Evolutionary conservation across 2,113 vertebrate species (phyloP), one percentile per base, ranked within the genome.

Genomic region (Brevimyrus niger): DNA sequence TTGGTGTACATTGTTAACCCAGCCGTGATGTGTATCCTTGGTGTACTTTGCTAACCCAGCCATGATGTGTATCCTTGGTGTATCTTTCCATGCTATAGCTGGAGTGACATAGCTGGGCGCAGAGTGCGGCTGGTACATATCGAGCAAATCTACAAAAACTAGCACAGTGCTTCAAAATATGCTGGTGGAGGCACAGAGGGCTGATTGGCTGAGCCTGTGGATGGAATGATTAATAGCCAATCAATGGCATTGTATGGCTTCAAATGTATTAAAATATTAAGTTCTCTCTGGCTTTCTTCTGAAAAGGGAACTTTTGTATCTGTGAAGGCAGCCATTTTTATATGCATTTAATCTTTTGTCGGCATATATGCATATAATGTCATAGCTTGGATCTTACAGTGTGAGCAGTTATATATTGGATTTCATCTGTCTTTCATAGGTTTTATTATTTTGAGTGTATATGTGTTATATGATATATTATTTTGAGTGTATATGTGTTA

Each of bases 211-310:
- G 90, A 90, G 92, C 94, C 94, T 89, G 91, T 93, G 92, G 94
- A 94, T 93, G 90, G 91, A 90, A 90, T 90, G 91, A 95, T 96
- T 94, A 90, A 96, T 94, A 91, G 91, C 94, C 91, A 92, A 95
- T 96, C 94, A 90, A 96, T 95, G 91, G 91, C 94, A 95, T 96
- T 96, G 96, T 96, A 96, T 96, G 15, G 11, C 80, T 83, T 96
- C 96, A 96, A 96, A 94, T 96, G 95, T 95, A 94, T 92, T 88
- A 94, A 94, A 94, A 93, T 94, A 95, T 95, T 93, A 94, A 96
- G 95, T 95, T 96, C 95, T 93, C 95, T 96, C 94, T 92, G 94
- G 94, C 17, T 96, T 94, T 95, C 92, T 93, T 92, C 92, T 76
- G 88, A 92, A 94, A 93, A 89, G 69, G 73, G 90, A 92, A 31